Conservation (phyloP, 2,888 invertebrate species). For the Andrena chrysosceles region DNA sequence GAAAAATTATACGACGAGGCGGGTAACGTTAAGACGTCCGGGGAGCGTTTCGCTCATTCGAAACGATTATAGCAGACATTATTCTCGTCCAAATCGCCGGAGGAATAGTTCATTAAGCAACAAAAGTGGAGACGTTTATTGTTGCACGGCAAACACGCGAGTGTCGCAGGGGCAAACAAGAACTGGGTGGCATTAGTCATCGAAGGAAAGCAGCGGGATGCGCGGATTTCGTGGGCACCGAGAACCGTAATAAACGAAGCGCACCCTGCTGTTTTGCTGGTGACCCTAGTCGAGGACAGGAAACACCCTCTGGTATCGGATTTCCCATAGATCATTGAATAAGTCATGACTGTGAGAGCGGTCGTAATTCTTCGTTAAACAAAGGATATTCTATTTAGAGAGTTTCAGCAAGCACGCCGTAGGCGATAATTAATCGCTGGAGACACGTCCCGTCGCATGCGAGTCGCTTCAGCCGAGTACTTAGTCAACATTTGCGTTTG, state of each 20-base stretch:
- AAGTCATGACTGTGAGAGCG: constrained; percentile 33
- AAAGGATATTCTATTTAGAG: constrained; percentile 29
- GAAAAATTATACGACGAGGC: background rate
- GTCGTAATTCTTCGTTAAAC: constrained; percentile 40
- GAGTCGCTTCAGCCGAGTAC: no score
- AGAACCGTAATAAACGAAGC: constrained; percentile 60
- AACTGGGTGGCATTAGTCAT: constrained; percentile 59
- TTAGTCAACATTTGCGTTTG: no score
- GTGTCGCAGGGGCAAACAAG: constrained; percentile 49
- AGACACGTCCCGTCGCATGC: no score
- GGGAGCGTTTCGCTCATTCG: background rate
- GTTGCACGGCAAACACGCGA: constrained; percentile 38
- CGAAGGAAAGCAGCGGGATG: constrained; percentile 45
- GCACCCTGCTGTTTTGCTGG: constrained; percentile 53
- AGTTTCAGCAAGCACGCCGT: background rate
- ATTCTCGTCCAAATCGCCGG: background rate
- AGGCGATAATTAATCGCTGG: background rate
- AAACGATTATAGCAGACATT: constrained; percentile 7
- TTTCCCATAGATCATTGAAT: constrained; percentile 47
- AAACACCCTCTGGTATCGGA: constrained; percentile 24
- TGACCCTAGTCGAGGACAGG: background rate
- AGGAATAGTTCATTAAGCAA: constrained; percentile 32
- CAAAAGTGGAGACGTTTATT: constrained; percentile 37
- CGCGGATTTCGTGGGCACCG: constrained; percentile 47
- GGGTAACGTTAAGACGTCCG: background rate